Conservation (phyloP, 1,140 invertebrate genomes). For the Propsilocerus akamusi region DNA sequence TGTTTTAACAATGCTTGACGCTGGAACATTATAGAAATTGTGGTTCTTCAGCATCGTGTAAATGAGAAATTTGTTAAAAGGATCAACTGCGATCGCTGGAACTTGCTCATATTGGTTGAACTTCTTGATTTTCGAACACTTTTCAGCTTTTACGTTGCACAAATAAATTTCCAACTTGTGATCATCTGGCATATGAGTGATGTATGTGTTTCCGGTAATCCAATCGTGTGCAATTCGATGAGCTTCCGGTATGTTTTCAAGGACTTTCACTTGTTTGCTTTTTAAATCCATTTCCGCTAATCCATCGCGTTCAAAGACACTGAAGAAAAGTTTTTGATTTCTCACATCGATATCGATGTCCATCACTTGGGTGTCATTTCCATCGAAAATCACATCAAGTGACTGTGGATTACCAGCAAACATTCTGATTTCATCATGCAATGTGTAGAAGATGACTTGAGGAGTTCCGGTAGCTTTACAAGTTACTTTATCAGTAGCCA, state of each 20-base stretch:
- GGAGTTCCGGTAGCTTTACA: slow-evolving; percentile 44
- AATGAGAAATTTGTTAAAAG: slow-evolving; percentile 27
- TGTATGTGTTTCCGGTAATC: slow-evolving; percentile 60
- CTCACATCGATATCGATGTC: slow-evolving; percentile 29
- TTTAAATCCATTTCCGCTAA: slow-evolving; percentile 12
- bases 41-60: too few relatives aligned
- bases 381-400: slow-evolving; percentile 20
- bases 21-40: too few relatives aligned
- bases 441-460: slow-evolving; percentile 28
- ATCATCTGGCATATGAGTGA: slow-evolving; percentile 34
- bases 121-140: slow-evolving; percentile 38
- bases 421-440: slow-evolving; percentile 29
- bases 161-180: slow-evolving; percentile 26
- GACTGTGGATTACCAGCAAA: slow-evolving; percentile 21
- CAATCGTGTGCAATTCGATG: slow-evolving; percentile 56
- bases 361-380: slow-evolving; percentile 24
- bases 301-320: slow-evolving; percentile 20
- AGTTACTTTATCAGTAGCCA: slow-evolving; percentile 38
- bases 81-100: slow-evolving; percentile 30
- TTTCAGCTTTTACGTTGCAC: slow-evolving; percentile 31
- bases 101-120: slow-evolving; percentile 35
- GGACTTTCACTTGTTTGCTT: slow-evolving; percentile 13
- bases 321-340: slow-evolving; percentile 22
- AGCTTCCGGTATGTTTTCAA: slow-evolving; percentile 38
- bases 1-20: neutral